Evolutionary conservation across 2,888 invertebrate species (phyloP), one percentile per base, ranked within the genome.

Genomic region (Flexamia atlantica): DNA sequence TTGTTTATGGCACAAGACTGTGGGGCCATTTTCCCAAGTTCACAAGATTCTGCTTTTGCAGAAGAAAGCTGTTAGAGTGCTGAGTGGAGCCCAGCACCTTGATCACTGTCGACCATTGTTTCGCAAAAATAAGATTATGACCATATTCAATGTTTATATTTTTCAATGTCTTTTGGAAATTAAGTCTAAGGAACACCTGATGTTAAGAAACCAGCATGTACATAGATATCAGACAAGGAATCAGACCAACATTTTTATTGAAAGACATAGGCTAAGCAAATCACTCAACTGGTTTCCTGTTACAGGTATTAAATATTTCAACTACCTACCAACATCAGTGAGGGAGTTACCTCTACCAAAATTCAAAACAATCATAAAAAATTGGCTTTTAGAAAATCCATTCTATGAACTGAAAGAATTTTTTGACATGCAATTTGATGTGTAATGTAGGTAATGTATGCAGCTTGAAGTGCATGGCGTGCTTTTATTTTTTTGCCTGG

Each of bases 101-200:
- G 64, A 25, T 64, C 64, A 64, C 64, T 64, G 64, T 17, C 10
- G 25, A 20, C 64, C 25, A 25, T 28, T 23, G 64, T 64, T 64
- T 25, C 25, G 17, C 9, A 5, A 64, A 64, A 25, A 28, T 10
- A 17, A 17, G 3, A 64, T 25, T 25, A 64, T 64, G 25, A 9
- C 64, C 20, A 5, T 25, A 25, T 64, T 10, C 25, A 64, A 30
- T 64, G 30, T 64, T 10, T 64, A 64, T 25, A 30, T 64, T 25
- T 64, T 28, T 25, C 64, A 64, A 64, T 23, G 64, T 64, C 30
- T 64, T 25, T 25, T 64, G 17, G 64, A 64, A 64, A 64, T 64
- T 64, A 64, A 64, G 64, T 3, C 7, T 10, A 64, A 23, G 20
- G 53, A 53, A 53, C 53, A 4, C 9, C 42, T 10, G 14, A 10